A percentile compares a stretch with the other conserved stretches of the same genome.
These are phyloP conservation scores for Tinea pellionella DNA, from an alignment of 2,888 invertebrate genomes.

Conservation along the genomic window DNA sequence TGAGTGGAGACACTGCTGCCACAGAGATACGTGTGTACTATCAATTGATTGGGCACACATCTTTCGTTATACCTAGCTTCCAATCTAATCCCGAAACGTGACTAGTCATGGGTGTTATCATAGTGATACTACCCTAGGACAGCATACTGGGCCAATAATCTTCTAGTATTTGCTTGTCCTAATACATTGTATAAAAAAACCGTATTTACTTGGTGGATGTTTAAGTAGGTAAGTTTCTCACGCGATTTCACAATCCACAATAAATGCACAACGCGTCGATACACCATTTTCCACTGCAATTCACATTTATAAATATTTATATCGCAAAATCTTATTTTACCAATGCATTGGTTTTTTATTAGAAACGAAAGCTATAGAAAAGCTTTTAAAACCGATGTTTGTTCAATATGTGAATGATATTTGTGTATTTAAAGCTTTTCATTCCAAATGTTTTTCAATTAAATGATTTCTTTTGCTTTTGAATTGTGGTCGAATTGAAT, in stretches of 20 bases:
- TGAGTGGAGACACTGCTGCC: too few species aligned
- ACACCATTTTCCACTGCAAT: neutral
- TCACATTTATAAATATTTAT: conserved; percentile 9
- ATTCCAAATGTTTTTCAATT: neutral
- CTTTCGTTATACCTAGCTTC: too few species aligned
- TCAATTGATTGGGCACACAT: too few species aligned
- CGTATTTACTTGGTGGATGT: too few species aligned
- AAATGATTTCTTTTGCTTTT: neutral
- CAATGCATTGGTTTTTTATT: neutral
- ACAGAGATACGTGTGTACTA: too few species aligned
- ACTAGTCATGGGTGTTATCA: too few species aligned
- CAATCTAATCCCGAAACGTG: too few species aligned
- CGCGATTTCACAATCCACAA: neutral
- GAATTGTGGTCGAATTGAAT: neutral
- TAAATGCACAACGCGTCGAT: conserved; percentile 1
- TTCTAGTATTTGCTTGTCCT: too few species aligned
- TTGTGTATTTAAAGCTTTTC: neutral
- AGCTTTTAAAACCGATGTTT: neutral
- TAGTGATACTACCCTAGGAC: too few species aligned
- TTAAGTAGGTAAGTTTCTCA: too few species aligned
- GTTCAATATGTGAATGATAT: neutral
- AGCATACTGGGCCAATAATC: too few species aligned
- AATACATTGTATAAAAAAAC: too few species aligned
- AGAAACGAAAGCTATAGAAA: neutral
- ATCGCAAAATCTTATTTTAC: neutral